These are phyloP conservation scores for Orthonychiurus folsomi DNA, from an alignment of 2,888 invertebrate species.

Conservation along the genomic window DNA sequence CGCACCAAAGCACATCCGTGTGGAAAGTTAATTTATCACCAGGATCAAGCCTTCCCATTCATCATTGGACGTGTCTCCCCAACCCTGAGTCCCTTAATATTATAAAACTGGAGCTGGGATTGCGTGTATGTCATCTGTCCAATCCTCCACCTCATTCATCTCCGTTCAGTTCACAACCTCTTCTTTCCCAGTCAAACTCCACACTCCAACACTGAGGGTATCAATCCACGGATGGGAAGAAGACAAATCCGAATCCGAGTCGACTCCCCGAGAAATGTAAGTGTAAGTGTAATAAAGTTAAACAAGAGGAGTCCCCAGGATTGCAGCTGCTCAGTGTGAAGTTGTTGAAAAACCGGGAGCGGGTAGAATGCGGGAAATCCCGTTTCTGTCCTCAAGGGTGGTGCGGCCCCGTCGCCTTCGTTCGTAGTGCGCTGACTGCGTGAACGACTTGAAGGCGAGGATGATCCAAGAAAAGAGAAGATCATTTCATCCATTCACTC, in stretches of 20 bases:
- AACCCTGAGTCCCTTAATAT: not conserved
- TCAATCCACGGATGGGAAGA: not conserved
- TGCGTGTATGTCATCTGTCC: constrained; percentile 4
- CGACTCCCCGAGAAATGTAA: not conserved
- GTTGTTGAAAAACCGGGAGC: not conserved
- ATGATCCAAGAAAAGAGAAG: not conserved
- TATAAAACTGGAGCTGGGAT: not conserved
- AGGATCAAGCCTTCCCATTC: not conserved
- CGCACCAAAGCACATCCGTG: not conserved
- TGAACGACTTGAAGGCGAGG: not conserved
- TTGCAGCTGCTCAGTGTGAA: not conserved
- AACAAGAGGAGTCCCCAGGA: not conserved
- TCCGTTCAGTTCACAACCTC: not conserved
- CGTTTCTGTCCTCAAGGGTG: too few species aligned
- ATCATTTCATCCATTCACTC: not conserved
- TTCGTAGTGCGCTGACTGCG: too few species aligned
- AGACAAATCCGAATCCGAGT: not conserved
- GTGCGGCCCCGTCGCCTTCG: too few species aligned
- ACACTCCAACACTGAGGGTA: not conserved
- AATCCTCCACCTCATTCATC: constrained; percentile 9
- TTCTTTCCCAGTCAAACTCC: too few species aligned
- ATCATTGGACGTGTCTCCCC: not conserved
- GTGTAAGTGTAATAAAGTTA: not conserved
- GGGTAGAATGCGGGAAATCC: not conserved
- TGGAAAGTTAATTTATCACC: constrained; percentile 8